Evolutionary conservation across 1,140 invertebrate genomes (phyloP), one percentile per base, ranked within the genome.

Genomic region (Patella vulgata): DNA sequence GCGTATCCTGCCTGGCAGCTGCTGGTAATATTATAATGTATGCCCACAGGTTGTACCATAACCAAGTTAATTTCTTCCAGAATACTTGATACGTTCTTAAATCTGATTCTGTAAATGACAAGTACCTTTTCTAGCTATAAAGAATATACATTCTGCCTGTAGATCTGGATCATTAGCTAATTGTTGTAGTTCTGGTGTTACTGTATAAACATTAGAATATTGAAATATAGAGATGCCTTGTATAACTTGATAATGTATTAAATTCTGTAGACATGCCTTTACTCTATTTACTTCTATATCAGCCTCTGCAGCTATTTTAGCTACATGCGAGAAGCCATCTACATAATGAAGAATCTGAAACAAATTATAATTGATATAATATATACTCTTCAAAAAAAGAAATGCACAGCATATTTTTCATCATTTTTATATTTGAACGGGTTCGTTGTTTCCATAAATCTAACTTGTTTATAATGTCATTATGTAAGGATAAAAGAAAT

Each of bases 221-320:
- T 84, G 73, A 50, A 75, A 76, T 2, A 36, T 36, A 36, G 33
- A 36, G 33, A 36, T 5, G 33, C 14, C 14, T 14, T 36, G 33
- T 36, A 36, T 36, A 36, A 36, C 33, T 14, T 36, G 33, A 36
- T 36, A 36, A 14, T 36, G 33, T 36, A 95, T 88, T 55, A 97
- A 87, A 87, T 98, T 98, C 81, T 96, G 94, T 43, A 97, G 90
- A 80, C 94, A 96, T 9, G 93, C 92, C 85, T 97, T 97, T 0
- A 97, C 95, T 39, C 98, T 84, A 84, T 93, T 94, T 60, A 92
- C 94, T 77, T 98, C 95, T 0, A 98, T 94, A 74, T 96, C 93
- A 3, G 95, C 92, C 72, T 87, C 84, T 28, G 80, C 74, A 21
- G 86, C 85, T 60, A 88, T 87, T 65, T 81, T 82, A 8, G 84